Evolutionary conservation across 2,888 invertebrate genomes (phyloP).

Genomic region (Dromius quadrimaculatus): DNA sequence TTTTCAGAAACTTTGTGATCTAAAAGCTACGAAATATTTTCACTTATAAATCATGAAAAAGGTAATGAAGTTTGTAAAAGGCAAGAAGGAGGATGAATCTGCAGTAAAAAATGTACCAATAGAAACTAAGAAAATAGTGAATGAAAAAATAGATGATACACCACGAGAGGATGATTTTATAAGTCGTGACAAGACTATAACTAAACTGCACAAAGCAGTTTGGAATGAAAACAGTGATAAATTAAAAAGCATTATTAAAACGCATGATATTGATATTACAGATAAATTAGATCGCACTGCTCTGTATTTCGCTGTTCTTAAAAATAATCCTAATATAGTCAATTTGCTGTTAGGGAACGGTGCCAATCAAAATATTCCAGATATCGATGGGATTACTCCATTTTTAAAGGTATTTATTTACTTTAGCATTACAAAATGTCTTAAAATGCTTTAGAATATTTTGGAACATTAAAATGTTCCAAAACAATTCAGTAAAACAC

Average conservation of each 20-base stretch:
- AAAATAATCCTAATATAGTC: conserved; percentile 44
- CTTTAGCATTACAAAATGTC: background rate
- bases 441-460: background rate
- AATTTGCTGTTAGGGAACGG: conserved; percentile 45
- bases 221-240: conserved; percentile 49
- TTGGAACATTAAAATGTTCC: too few relatives aligned
- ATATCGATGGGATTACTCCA: conserved; percentile 49
- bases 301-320: conserved; percentile 48
- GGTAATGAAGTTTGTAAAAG: conserved; percentile 50
- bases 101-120: conserved; percentile 37
- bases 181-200: conserved; percentile 44
- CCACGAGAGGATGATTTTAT: conserved; percentile 43
- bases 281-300: conserved; percentile 49
- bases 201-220: conserved; percentile 49
- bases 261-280: conserved; percentile 49
- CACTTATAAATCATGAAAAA: conserved; percentile 46
- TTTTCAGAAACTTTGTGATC: conserved; percentile 13
- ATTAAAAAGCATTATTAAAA: conserved; percentile 48
- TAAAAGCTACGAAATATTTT: background rate
- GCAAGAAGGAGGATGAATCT: conserved; percentile 44
- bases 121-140: conserved; percentile 35
- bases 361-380: conserved; percentile 50
- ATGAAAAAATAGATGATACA: conserved; percentile 38
- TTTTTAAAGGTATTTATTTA: conserved; percentile 36
- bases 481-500: too few relatives aligned